These are phyloP conservation scores for Leuciscus waleckii DNA, from an alignment of 2,797 vertebrate genomes.

Conservation along the genomic window DNA sequence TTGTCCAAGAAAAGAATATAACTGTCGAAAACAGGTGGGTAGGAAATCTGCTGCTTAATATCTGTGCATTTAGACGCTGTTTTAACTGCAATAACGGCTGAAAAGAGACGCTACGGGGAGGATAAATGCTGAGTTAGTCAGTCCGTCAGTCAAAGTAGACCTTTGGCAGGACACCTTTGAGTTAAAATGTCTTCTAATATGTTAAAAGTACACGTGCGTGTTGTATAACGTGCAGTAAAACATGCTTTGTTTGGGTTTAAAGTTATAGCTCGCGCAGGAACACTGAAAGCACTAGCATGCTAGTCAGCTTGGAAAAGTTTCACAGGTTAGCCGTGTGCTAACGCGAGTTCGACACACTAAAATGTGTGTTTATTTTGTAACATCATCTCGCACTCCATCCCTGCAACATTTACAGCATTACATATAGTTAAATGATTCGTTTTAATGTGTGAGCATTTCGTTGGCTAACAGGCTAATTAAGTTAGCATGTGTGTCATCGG, in stretches of 20 bases:
- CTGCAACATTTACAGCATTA: neutral
- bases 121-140: slow-evolving; percentile 5
- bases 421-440: neutral
- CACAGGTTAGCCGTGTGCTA: slow-evolving; percentile 5
- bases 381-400: neutral
- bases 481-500: slow-evolving; percentile 25
- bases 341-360: neutral
- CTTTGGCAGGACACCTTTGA: neutral
- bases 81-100: neutral
- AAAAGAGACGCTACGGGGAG: neutral
- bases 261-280: neutral
- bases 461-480: slow-evolving; percentile 11
- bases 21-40: slow-evolving; percentile 67
- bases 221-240: neutral
- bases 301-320: slow-evolving; percentile 35
- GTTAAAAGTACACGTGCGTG: neutral
- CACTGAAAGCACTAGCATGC: slow-evolving; percentile 22
- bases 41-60: neutral
- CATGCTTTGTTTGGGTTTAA: neutral
- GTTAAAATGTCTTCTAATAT: neutral
- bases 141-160: neutral
- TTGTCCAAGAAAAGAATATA: slow-evolving; percentile 54
- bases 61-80: neutral
- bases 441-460: neutral
- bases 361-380: neutral